Percentiles rank a stretch among this genome's conserved stretches.
Conservation (phyloP, 2,888 invertebrate species). For the Thymelicus acteon region DNA sequence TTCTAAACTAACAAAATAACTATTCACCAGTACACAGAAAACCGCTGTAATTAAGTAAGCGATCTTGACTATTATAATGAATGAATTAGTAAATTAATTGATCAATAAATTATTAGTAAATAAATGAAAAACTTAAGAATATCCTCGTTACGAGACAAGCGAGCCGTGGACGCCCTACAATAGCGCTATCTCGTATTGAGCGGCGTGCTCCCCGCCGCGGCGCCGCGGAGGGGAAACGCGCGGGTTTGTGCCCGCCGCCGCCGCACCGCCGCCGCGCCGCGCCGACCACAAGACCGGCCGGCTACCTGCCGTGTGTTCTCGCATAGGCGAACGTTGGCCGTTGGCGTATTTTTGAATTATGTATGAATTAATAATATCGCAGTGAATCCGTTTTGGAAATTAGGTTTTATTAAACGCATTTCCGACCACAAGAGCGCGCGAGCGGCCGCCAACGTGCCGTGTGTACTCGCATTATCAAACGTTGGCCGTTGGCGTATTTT, state of each 20-base stretch:
- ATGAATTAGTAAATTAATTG: no score
- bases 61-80: no score
- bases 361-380: no score
- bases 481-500: not conserved
- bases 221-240: conserved; percentile 45
- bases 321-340: not conserved
- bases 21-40: no score
- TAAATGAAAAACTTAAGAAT: not conserved
- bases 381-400: no score
- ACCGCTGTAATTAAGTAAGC: no score
- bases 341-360: not conserved
- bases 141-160: not conserved
- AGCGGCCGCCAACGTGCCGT: conserved; percentile 20
- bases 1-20: no score
- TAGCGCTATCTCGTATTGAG: conserved; percentile 46
- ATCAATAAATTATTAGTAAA: no score
- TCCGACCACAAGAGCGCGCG: not conserved
- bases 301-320: conserved; percentile 22
- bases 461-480: not conserved
- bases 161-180: conserved; percentile 41
- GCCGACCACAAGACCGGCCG: conserved; percentile 23
- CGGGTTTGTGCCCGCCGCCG: conserved; percentile 38
- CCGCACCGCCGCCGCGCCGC: conserved; percentile 40
- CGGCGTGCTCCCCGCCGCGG: conserved; percentile 44
- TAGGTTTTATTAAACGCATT: no score